Evolutionary conservation across 2,113 vertebrate species (phyloP).

Genomic region (Cynocephalus volans): DNA sequence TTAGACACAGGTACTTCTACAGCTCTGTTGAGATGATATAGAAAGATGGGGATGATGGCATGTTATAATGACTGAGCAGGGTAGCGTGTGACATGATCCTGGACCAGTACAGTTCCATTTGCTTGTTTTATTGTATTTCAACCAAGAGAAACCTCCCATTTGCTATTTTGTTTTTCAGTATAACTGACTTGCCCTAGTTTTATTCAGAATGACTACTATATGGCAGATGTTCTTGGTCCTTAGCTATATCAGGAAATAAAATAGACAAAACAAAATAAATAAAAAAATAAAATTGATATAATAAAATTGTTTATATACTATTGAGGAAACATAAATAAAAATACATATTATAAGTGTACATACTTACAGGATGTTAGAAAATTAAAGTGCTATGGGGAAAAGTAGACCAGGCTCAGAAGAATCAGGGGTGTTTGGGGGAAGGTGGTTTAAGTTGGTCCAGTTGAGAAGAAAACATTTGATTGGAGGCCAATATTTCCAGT

Average conservation of each 20-base stretch:
- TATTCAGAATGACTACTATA: not conserved
- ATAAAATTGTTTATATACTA: not conserved
- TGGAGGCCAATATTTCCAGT: not conserved
- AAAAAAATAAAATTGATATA: no score
- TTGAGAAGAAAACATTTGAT: not conserved
- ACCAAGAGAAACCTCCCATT: not conserved
- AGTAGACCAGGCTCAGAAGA: not conserved
- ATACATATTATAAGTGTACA: not conserved
- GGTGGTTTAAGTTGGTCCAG: not conserved
- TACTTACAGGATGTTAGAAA: not conserved
- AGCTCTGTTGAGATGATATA: not conserved
- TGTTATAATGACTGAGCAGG: not conserved
- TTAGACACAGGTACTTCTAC: not conserved
- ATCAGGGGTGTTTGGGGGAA: not conserved
- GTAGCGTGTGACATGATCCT: not conserved
- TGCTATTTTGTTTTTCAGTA: slow-evolving; percentile 12
- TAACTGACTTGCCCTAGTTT: slow-evolving; percentile 31
- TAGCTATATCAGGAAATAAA: not conserved
- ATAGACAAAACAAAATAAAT: not conserved
- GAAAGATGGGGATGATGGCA: not conserved
- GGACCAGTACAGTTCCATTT: not conserved
- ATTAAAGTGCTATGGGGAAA: not conserved
- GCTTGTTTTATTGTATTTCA: slow-evolving; percentile 28
- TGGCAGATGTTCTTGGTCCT: not conserved
- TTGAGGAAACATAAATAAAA: not conserved